Evolutionary conservation across 2,888 invertebrate species (phyloP), one percentile per base, ranked within the genome.

Genomic region (Eupithecia centaureata): DNA sequence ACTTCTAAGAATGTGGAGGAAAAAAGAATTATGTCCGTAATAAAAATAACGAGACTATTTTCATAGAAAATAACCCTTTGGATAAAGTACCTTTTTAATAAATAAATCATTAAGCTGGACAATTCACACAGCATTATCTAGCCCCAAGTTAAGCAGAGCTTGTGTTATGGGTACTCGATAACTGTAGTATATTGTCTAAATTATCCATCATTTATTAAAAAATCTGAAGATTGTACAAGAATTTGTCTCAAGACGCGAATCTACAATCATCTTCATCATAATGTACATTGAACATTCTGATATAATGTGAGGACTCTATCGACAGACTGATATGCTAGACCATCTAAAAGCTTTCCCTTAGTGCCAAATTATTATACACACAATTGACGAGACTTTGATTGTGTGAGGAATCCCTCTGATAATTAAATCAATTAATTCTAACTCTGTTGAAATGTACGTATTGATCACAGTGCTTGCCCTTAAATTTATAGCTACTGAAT

Each of bases 401-500:
- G 57, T 32, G 32, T 57, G 57, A 32, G 32, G 32, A 32, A 57
- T 32, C 18, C 57, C 32, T 57, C 18, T 5, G 10, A 33, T 33
- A 32, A 57, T 30, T n/a, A 57, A 57, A 57, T 32, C 56, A 18
- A 57, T 57, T 12, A 57, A 57, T 18, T 57, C 57, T 57, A 32
- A 57, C 32, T 57, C 33, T 18, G 32, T 57, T 56, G 22, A 57
- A 59, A 27, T 25, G 32, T 57, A 28, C 27, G 30, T 56, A 57
- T 61, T 57, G 32, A 51, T 47, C 63, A 42, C 28, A 54, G 32
- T 56, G 52, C 54, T 18, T 10, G 52, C 33, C 61, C 18, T 25
- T 54, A 65, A 59, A 59, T 51, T 61, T 63, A 59, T 65, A 62
- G 62, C 61, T 62, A 52, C 58, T 65, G 42, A 59, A 60, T 60